Base-by-base conservation (phyloP, 92 coral and sea anemone species). In the Hydrozoanthus gracilis region DNA sequence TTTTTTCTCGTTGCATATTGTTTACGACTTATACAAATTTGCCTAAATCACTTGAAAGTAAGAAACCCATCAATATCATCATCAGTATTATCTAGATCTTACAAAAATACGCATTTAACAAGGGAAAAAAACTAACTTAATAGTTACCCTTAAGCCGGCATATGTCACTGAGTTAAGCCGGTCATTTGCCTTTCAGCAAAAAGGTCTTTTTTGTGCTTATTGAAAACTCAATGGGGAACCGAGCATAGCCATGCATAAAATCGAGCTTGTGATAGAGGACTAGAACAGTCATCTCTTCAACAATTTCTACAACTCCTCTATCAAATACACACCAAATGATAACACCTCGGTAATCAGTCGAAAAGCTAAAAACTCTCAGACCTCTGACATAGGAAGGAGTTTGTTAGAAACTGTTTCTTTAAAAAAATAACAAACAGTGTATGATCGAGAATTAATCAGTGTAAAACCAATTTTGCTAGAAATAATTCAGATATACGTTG, bases 191-290 rank as follows among this genome's bases (percentile, higher is more conserved):
- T 27, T 27, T 27, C 2, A 27, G 39, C 39, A 27, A 0, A 27
- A 0, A 27, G 0, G 39, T 27, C 39, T 27, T 27, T 27, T 27
- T 27, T 27, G 39, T 27, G 39, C 39, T 0, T 27, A 27, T 27
- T 27, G 39, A 27, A 27, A 27, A 27, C 39, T 27, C 68, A 61
- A 11, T 61, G 68, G 16, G 65, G 68, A 61, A 61, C 68, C 17
- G 68, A 61, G 68, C 68, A 61, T 61, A 61, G 68, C 68, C 68
- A 61, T 61, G 16, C 68, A 9, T 61, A 61, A 61, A 61, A 61
- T 27, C 39, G 39, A 27, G 39, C 39, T 27, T 27, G 39, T 27
- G 39, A 0, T 27, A 27, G 39, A 27, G 68, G 2, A 61, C 68
- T 10, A 61, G 68, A 61, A 61, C 68, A 61, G 3, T 61, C 3